These are phyloP conservation scores for Carapus acus DNA, from an alignment of 2,797 vertebrate species.

Conservation along the genomic window DNA sequence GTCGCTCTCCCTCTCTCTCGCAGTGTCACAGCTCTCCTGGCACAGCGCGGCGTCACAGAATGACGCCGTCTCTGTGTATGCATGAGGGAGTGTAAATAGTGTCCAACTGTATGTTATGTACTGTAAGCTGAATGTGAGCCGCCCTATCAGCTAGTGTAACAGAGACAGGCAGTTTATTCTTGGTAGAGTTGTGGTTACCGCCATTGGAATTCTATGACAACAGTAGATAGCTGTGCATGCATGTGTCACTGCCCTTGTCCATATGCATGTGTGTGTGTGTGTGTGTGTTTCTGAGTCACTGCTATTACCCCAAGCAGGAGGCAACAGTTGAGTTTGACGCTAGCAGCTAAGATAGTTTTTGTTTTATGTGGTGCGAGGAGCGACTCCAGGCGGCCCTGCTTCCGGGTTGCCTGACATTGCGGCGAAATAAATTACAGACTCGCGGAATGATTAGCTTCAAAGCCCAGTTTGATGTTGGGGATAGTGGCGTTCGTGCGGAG, in stretches of 20 bases:
- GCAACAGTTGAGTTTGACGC: constrained; percentile 52
- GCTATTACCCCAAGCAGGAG: constrained; percentile 45
- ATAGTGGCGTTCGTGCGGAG: constrained; percentile 25
- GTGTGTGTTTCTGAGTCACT: constrained; percentile 33
- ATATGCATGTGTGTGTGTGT: constrained; percentile 18
- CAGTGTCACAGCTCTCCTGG: constrained; percentile 39
- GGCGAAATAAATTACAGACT: constrained; percentile 52
- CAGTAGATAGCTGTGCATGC: constrained; percentile 20
- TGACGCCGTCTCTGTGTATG: constrained; percentile 37
- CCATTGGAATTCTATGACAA: constrained; percentile 49
- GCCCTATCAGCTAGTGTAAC: constrained; percentile 47
- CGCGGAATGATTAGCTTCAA: constrained; percentile 56
- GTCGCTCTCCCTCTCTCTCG: constrained; percentile 19
- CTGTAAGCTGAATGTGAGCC: constrained; percentile 60
- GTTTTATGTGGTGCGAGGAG: constrained; percentile 60
- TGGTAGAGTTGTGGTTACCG: constrained; percentile 44
- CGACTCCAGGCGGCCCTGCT: constrained; percentile 41
- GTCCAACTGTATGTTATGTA: constrained; percentile 48
- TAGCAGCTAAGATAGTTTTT: constrained; percentile 45
- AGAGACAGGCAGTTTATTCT: constrained; percentile 56
- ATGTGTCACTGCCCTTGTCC: constrained; percentile 12
- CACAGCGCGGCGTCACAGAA: constrained; percentile 32
- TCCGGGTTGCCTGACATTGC: constrained; percentile 39
- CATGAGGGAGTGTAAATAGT: constrained; percentile 38
- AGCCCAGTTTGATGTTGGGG: constrained; percentile 47